Percentiles rank a stretch among this genome's conserved stretches.
Evolutionary conservation across 2,797 vertebrate species (phyloP).

Genomic region (Oophaga sylvatica): DNA sequence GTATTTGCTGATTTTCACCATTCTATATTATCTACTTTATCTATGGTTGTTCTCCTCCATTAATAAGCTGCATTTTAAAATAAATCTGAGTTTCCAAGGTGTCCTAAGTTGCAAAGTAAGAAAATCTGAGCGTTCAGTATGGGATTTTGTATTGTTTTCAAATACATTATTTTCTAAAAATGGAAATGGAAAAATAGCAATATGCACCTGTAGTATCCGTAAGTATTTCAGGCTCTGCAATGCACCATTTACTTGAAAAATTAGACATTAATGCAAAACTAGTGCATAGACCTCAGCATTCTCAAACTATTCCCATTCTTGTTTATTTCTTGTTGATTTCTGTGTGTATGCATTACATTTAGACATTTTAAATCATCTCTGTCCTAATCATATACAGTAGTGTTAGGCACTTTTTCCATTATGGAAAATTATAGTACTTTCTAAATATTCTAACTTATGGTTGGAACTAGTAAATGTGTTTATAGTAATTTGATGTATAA

Average conservation of each 20-base stretch:
- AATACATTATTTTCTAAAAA: slow-evolving; percentile 30
- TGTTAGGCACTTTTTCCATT: neutral
- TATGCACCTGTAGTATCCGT: slow-evolving; percentile 31
- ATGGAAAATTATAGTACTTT: neutral
- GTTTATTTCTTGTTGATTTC: slow-evolving; percentile 9
- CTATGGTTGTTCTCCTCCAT: neutral
- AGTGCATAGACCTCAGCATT: neutral
- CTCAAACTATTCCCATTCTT: slow-evolving; percentile 11
- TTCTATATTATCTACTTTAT: neutral
- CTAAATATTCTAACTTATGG: neutral
- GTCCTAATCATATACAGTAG: neutral
- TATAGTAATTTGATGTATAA: neutral
- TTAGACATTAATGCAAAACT: slow-evolving; percentile 39
- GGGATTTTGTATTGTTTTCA: slow-evolving; percentile 30
- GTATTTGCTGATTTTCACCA: neutral
- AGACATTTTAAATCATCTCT: neutral
- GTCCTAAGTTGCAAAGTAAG: neutral
- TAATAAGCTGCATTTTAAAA: neutral
- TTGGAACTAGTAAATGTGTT: neutral
- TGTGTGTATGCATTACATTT: neutral
- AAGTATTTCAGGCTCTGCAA: slow-evolving; percentile 39
- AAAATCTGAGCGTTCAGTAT: neutral
- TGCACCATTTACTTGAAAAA: slow-evolving; percentile 45
- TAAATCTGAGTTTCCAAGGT: neutral
- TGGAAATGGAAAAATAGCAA: slow-evolving; percentile 30